Percentiles rank a stretch among this genome's conserved stretches.
These are phyloP conservation scores for Cydia splendana DNA, from an alignment of 1,140 invertebrate genomes.

Conservation along the genomic window DNA sequence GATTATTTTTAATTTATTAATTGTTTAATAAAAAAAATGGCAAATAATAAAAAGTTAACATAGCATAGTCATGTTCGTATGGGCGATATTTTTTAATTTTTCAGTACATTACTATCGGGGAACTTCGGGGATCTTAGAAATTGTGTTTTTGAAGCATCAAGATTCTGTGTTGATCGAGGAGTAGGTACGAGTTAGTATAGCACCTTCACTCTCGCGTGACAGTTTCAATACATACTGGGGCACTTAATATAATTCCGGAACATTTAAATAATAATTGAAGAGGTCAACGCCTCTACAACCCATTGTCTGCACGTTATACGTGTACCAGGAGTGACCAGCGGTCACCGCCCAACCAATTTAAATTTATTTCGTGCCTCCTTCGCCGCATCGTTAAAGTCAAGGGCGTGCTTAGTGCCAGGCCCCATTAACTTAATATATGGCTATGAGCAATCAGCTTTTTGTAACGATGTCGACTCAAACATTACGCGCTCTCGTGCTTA, in stretches of 20 bases:
- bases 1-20: too few relatives aligned
- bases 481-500: constrained; percentile 44
- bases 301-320: constrained; percentile 28
- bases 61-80: too few relatives aligned
- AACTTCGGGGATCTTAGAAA: too few relatives aligned
- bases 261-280: constrained; percentile 29
- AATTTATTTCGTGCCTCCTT: constrained; percentile 59
- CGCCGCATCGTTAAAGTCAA: constrained; percentile 60
- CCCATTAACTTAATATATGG: constrained; percentile 61
- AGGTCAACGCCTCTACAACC: constrained; percentile 16
- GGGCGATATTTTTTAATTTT: too few relatives aligned
- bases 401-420: constrained; percentile 59
- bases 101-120: too few relatives aligned
- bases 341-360: constrained; percentile 57
- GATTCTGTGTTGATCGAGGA: too few relatives aligned
- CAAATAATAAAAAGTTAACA: too few relatives aligned
- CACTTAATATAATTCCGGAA: background rate
- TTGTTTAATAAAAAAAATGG: too few relatives aligned
- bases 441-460: constrained; percentile 56
- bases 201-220: background rate
- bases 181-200: background rate
- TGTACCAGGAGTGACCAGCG: constrained; percentile 36
- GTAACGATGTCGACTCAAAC: constrained; percentile 46
- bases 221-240: background rate
- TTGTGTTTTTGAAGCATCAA: too few relatives aligned